Evolutionary conservation across 1,140 invertebrate species (phyloP), one percentile per base, ranked within the genome.

Genomic region (Drosophila murphyi): DNA sequence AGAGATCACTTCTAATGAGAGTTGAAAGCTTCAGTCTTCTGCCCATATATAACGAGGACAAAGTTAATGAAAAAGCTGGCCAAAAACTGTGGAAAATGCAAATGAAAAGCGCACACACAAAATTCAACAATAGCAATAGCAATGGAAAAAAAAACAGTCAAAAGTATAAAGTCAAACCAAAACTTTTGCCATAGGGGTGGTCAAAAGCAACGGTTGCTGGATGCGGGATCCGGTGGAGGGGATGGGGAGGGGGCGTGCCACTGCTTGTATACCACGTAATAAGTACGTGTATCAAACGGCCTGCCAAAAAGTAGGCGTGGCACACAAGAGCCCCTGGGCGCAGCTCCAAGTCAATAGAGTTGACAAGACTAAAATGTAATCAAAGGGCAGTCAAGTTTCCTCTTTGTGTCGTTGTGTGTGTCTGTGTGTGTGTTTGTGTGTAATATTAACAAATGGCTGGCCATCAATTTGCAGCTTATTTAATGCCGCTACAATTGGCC

Each of bases 381-480:
- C 85, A 88, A 80, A 83, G 77, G 76, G 80, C 85, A 80, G 59
- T 47, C 64, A 12, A 76, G 55, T 59, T 59, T 31, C 12, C 28
- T 39, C 29, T 7, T 12, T 43, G 28, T 45, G 7, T 8, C 4
- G 34, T n/a, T 12, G 43, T 55, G 39, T 54, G 56, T 37, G 35
- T 56, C 41, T 80, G 48, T 52, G 34, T 56, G 34, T 54, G 34
- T 10, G 34, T 41, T 28, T 60, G 54, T 47, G 63, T 76, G 74
- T 88, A 88, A 88, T 89, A 89, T 88, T 88, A 88, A 88, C 85
- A 88, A 88, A 88, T 88, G 76, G 77, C 80, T 62, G 80, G 80
- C 70, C 83, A 88, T 88, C 83, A 88, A 88, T 88, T 89, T 89
- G 52, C 47, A 82, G 85, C 83, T 88, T 88, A 88, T 89, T 87